Evolutionary conservation across 2,797 vertebrate genomes (phyloP).

Genomic region (Poeciliopsis turneri): DNA sequence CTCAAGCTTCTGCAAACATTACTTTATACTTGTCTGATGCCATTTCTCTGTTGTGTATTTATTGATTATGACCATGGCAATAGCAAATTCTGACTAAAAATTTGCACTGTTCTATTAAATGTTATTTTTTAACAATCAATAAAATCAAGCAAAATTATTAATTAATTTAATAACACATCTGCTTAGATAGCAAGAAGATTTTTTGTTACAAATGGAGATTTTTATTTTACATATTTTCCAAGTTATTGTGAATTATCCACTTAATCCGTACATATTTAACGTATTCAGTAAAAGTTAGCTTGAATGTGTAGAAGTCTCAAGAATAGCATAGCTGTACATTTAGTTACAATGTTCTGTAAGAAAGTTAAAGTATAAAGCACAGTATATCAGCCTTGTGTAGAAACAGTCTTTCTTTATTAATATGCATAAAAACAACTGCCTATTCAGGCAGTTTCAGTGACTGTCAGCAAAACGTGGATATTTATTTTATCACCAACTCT

Average conservation of each 20-base stretch:
- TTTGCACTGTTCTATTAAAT: background rate
- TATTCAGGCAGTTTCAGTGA: conserved; percentile 8
- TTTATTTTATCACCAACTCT: conserved; percentile 17
- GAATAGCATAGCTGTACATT: background rate
- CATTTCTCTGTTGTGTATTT: background rate
- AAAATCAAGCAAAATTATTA: background rate
- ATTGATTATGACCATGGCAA: too few relatives aligned
- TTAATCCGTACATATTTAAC: background rate
- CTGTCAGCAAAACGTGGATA: conserved; percentile 7
- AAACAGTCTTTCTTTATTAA: conserved; percentile 8
- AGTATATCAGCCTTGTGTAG: background rate
- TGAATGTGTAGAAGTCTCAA: background rate
- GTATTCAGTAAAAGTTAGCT: background rate
- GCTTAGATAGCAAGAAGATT: background rate
- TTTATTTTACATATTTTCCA: background rate
- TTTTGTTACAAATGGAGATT: background rate
- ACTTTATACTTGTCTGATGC: background rate
- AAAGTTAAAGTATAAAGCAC: background rate
- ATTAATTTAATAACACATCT: background rate
- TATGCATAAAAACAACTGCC: background rate
- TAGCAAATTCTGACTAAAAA: background rate
- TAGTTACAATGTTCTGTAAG: background rate
- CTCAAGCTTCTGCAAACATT: background rate
- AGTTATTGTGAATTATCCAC: background rate
- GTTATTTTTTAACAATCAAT: background rate